phyloP scores from a whole-genome alignment of 2,888 invertebrate species.

The Diarsia brunnea region DNA sequence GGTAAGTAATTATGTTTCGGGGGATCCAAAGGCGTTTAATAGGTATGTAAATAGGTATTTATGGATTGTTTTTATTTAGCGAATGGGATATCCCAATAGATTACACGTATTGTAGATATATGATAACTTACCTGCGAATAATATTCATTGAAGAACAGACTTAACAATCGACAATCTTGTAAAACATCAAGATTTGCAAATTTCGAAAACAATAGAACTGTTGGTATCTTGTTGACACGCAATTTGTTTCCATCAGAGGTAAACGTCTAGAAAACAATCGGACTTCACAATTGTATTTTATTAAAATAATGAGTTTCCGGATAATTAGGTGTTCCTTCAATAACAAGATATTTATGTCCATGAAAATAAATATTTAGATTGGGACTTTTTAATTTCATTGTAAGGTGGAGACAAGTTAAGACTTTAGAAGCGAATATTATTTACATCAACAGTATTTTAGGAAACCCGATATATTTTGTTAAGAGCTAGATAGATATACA shows the following conservation, averaged over 20 bases:
- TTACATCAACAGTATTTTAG: no score
- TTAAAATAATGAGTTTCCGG: slow-evolving; percentile 38
- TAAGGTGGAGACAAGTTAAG: no score
- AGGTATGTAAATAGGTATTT: not conserved
- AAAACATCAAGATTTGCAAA: slow-evolving; percentile 13
- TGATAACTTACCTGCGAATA: not conserved
- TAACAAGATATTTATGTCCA: not conserved
- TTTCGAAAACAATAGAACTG: slow-evolving; percentile 11
- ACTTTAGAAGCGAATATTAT: no score
- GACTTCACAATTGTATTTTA: not conserved
- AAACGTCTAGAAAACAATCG: slow-evolving; percentile 10
- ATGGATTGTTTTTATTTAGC: not conserved
- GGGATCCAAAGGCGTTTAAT: not conserved
- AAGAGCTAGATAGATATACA: no score
- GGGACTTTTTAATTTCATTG: no score
- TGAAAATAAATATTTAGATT: not conserved
- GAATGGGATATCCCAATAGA: not conserved
- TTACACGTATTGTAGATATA: not conserved
- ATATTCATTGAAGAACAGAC: not conserved
- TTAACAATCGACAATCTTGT: not conserved
- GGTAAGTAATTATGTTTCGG: not conserved
- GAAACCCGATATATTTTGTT: no score
- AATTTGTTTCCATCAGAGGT: slow-evolving; percentile 23
- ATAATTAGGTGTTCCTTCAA: not conserved
- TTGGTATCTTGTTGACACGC: slow-evolving; percentile 19